Conservation (phyloP, 2,113 vertebrate genomes). For the Pseudolaguvia tuberculata region DNA sequence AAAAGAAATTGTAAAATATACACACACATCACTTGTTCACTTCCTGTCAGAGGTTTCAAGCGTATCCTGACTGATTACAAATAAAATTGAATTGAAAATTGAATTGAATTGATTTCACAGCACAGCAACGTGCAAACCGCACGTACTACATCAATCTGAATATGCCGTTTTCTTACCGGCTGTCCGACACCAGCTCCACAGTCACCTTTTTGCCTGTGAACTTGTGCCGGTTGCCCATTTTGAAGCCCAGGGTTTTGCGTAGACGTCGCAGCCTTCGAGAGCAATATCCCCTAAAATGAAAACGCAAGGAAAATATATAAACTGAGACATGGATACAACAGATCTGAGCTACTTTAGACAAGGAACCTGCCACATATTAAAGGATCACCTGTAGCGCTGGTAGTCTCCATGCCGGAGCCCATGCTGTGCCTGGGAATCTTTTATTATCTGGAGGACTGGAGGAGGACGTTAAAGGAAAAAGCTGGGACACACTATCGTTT, state of each 20-base stretch:
- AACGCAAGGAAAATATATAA: neutral
- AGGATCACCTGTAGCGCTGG: constrained; percentile 90
- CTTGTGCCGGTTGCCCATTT: constrained; percentile 96
- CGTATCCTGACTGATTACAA: neutral
- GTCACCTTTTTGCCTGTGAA: constrained; percentile 95
- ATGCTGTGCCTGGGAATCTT: constrained; percentile 98
- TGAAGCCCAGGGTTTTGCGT: constrained; percentile 93
- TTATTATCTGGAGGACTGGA: constrained; percentile 92
- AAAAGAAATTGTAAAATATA: too few species aligned
- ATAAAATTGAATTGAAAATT: too few species aligned
- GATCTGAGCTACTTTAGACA: neutral
- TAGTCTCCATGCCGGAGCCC: constrained; percentile 94
- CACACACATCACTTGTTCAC: neutral
- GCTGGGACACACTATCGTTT: neutral
- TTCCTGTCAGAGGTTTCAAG: neutral
- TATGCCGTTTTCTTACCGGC: constrained; percentile 67
- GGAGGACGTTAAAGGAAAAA: constrained; percentile 64
- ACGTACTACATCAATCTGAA: neutral
- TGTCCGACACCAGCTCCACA: constrained; percentile 88
- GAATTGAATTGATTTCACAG: too few species aligned
- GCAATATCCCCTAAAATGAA: constrained; percentile 83
- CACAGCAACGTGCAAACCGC: neutral
- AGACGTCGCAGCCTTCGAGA: constrained; percentile 88
- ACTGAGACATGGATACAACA: neutral
- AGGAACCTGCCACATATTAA: neutral